Base-by-base conservation (phyloP, 1,140 invertebrate genomes). In the Drosophila subobscura region DNA sequence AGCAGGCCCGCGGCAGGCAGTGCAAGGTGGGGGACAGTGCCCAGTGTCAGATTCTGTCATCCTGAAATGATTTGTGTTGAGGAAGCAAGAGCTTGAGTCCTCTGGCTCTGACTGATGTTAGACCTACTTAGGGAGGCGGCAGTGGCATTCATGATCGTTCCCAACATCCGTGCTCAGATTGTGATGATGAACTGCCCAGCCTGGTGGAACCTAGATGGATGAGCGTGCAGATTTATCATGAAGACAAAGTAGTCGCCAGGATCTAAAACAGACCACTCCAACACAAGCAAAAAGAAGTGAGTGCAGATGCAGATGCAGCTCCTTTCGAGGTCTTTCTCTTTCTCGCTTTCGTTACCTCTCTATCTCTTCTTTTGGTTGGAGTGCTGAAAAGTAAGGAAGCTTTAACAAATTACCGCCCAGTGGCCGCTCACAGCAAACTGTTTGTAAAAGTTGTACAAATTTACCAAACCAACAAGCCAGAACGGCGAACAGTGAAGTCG, bases 331-430 rank as follows among this genome's bases (percentile, higher is more conserved):
- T 66, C 52, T 37, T 16, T 40, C 29, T 46, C n/a, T 53, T 22
- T 56, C 27, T 45, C 23, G 8, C 25, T 16, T 1, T 56, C 27
- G 16, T 10, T 23, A 12, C 40, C 20, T 29, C 7, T 29, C 14
- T 14, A 14, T 33, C 40, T 52, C 12, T 40, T 45, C 46, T 47
- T 51, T 29, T 50, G 44, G 47, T 72, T 25, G 44, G 74, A 84
- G 89, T 91, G 89, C 89, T 91, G 89, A 91, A 90, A 90, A 91
- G 89, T 90, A 91, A 90, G 86, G 89, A 91, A 91, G 89, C 85
- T 80, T 90, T 89, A 90, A 89, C 89, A 91, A 91, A 91, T 91
- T 91, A 90, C 89, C 89, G 89, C 84, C 89, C 89, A 80, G 73
- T 86, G 76, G 77, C 76, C 77, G 60, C 7, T 50, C 65, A 56